These are phyloP conservation scores for Python bivittatus DNA, from an alignment of 2,113 vertebrate genomes.

Conservation along the genomic window DNA sequence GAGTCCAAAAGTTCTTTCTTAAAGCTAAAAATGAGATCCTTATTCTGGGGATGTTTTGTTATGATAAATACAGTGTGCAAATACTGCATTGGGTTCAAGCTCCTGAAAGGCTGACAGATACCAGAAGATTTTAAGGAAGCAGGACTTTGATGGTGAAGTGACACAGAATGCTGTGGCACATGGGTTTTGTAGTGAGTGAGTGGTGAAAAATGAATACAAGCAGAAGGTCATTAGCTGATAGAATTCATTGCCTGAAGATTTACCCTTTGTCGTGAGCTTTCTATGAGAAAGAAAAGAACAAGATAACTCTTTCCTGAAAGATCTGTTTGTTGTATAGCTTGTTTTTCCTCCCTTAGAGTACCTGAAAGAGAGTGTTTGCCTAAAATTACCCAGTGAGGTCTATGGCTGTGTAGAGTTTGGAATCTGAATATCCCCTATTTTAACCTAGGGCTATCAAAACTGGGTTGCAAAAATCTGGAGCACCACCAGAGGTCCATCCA, in stretches of 20 bases:
- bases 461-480: neutral
- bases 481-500: neutral
- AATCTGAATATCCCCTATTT: neutral
- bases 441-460: neutral
- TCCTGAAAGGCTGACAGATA: neutral
- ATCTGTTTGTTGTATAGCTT: neutral
- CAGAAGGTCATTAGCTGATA: neutral
- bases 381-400: neutral
- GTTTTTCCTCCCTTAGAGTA: neutral
- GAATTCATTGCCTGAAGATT: neutral
- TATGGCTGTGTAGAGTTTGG: neutral
- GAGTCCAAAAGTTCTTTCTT: neutral
- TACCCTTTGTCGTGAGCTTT: neutral
- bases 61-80: neutral
- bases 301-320: neutral
- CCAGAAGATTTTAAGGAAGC: neutral
- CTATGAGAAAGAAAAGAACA: neutral
- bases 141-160: neutral
- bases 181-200: neutral
- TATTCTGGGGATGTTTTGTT: neutral
- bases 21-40: neutral
- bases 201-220: neutral
- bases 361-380: neutral
- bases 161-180: neutral
- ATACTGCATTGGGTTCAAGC: neutral